Base-by-base conservation (phyloP, 92 coral and sea anemone species). In the Pocillopora grandis region DNA sequence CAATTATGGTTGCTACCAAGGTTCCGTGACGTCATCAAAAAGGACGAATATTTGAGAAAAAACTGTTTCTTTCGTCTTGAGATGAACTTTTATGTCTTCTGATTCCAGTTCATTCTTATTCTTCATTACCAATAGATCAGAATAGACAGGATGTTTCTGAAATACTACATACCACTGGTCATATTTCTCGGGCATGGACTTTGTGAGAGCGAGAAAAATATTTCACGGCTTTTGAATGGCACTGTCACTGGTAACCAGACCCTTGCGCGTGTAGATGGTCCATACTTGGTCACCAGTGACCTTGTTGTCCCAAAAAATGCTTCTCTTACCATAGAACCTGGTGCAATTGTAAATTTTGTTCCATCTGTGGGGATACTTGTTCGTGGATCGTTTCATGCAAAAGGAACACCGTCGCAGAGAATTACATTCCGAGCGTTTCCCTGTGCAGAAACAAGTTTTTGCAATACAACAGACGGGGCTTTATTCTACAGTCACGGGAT, bases 231-330 rank as follows among this genome's bases (percentile, higher is more conserved):
- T 35, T 57, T 80, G 0, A 71, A 71, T 13, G 84, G 84, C 58
- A 80, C 67, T 2, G 14, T 80, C 66, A 9, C 3, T 27, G 58
- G 59, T 59, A 80, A 36, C 84, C 67, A 58, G 66, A 80, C 66
- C 81, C 81, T 90, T 15, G 86, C 70, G 18, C 69, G 76, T 35
- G 77, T 84, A 19, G 77, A 83, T 55, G 85, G 90, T 9, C 93
- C 93, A 2, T 90, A 90, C 81, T 76, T 72, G 42, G 83, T 92
- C 62, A 92, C 89, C 9, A 67, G 81, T n/a, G 87, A 91, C 62
- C 61, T 92, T 58, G 62, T 85, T 66, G 80, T 92, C 79, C 62
- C 71, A 12, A 77, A 85, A 55, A 88, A 76, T 59, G 86, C 93
- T 1, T 85, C 84, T 16, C 85, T 92, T 74, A 76, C 83, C 1